Conservation (phyloP, 2,113 vertebrate species). For the Bujurquina vittata region DNA sequence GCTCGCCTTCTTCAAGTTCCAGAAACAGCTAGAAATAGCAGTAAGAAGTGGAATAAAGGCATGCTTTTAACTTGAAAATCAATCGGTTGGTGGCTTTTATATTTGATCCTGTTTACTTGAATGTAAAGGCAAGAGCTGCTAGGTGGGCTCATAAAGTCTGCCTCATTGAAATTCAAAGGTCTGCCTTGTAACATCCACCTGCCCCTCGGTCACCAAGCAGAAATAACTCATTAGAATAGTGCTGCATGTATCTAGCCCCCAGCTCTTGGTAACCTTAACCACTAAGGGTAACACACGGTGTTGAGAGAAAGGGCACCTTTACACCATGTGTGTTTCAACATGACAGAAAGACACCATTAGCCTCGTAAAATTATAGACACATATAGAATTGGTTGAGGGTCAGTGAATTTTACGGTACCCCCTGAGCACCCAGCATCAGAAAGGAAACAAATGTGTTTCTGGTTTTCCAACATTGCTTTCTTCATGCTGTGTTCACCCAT, state of each 20-base stretch:
- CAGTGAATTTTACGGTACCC: neutral
- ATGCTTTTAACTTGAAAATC: neutral
- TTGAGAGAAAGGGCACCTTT: conserved; percentile 38
- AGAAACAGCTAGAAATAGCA: neutral
- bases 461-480: too few relatives aligned
- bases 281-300: neutral
- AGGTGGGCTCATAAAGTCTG: conserved; percentile 28
- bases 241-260: conserved; percentile 35
- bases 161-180: conserved; percentile 75
- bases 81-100: conserved; percentile 4
- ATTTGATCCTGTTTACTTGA: conserved; percentile 17
- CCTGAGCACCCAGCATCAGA: neutral
- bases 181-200: conserved; percentile 41
- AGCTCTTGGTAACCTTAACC: conserved; percentile 63
- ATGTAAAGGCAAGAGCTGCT: neutral
- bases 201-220: conserved; percentile 53
- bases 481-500: neutral
- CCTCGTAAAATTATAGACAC: neutral
- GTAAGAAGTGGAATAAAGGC: neutral
- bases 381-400: neutral
- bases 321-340: neutral
- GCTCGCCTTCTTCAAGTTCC: neutral
- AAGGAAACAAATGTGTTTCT: neutral
- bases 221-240: conserved; percentile 72
- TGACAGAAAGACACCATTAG: neutral